Evolutionary conservation across 35 echinoderm and acorn worm species (phyloP).

Genomic region (Eucidaris tribuloides): DNA sequence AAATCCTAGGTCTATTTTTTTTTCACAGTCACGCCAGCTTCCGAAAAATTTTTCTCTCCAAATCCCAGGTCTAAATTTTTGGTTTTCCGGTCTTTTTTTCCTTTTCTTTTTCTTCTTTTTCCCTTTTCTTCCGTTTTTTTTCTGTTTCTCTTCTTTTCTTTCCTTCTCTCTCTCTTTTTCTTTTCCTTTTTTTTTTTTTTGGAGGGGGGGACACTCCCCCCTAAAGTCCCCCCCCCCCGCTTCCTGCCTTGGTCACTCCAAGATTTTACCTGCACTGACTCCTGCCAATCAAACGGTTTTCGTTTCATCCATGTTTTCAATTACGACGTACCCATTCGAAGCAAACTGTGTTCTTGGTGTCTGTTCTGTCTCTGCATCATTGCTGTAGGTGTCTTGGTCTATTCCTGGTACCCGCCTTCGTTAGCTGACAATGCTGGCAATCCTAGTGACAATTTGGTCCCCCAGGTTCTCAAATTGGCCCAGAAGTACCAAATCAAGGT

Average conservation of each 20-base stretch:
- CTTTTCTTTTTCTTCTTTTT: not conserved
- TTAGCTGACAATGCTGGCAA: slow-evolving; percentile 63
- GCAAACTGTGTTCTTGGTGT: too few relatives aligned
- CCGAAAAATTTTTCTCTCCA: not conserved
- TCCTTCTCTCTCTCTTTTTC: not conserved
- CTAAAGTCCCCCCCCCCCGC: too few relatives aligned
- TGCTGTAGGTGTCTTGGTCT: slow-evolving; percentile 75
- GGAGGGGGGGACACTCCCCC: too few relatives aligned
- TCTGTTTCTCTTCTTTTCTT: not conserved
- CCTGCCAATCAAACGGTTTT: too few relatives aligned
- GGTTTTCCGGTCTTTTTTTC: not conserved
- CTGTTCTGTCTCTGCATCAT: too few relatives aligned
- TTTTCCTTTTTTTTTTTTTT: not conserved
- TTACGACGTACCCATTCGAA: too few relatives aligned
- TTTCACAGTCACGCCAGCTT: not conserved
- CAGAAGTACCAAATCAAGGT: slow-evolving; percentile 86
- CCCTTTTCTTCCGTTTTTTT: not conserved
- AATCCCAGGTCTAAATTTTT: not conserved
- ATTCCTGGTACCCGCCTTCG: slow-evolving; percentile 84
- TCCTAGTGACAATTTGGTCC: slow-evolving; percentile 71
- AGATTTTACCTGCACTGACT: too few relatives aligned
- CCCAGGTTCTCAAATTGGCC: slow-evolving; percentile 57
- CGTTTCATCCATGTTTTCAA: too few relatives aligned
- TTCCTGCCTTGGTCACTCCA: too few relatives aligned
- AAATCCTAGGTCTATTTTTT: too few relatives aligned